Conservation (phyloP, 2,888 invertebrate genomes). For the Lycia hirtaria region DNA sequence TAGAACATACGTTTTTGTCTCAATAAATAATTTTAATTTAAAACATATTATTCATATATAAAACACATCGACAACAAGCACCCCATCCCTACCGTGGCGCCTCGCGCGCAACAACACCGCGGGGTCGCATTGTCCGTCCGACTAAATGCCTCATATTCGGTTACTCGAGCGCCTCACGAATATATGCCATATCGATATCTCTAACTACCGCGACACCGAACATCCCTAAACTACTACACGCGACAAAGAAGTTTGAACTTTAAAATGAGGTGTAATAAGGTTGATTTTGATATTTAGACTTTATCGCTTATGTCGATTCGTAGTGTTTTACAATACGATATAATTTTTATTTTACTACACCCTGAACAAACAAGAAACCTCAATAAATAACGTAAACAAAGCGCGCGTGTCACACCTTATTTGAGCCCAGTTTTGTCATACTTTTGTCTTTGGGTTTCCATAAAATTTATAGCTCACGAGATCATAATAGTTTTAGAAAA, state of each 20-base stretch:
- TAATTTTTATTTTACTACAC: conserved; percentile 81
- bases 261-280: conserved; percentile 35
- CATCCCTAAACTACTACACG: conserved; percentile 52
- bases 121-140: conserved; percentile 76
- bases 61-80: conserved; percentile 35
- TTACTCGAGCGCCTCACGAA: conserved; percentile 76
- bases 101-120: conserved; percentile 69
- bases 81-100: conserved; percentile 71
- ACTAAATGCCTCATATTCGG: conserved; percentile 83
- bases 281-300: conserved; percentile 34
- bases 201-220: conserved; percentile 38
- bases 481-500: conserved; percentile 48
- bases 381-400: conserved; percentile 79
- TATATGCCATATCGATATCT: conserved; percentile 76
- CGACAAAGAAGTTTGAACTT: conserved; percentile 39
- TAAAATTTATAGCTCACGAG: conserved; percentile 50
- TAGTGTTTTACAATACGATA: conserved; percentile 53
- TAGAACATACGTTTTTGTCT: no score
- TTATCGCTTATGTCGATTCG: conserved; percentile 41
- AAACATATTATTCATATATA: background rate
- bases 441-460: conserved; percentile 56
- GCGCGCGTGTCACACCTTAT: conserved; percentile 77
- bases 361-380: conserved; percentile 69
- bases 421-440: conserved; percentile 73
- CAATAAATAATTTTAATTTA: no score